Base-by-base conservation (phyloP, 2,113 vertebrate genomes). In the Stigmatopora argus region DNA sequence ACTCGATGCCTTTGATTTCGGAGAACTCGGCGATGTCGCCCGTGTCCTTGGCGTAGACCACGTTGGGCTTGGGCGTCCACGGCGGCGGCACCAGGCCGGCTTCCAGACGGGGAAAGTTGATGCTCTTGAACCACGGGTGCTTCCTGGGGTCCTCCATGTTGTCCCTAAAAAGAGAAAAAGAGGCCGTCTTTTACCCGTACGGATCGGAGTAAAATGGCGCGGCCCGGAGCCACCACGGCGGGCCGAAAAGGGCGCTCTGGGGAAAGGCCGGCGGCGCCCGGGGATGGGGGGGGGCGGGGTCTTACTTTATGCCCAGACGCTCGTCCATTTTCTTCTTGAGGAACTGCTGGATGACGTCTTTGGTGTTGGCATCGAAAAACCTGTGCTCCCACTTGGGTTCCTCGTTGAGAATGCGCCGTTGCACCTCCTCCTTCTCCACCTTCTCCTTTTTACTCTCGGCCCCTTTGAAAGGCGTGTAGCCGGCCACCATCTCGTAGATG, bases 401-500 rank as follows among this genome's bases (percentile, higher is more conserved):
- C 10, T 97, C 95, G 19, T 92, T 91, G 72, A 92, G 73, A 79
- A 95, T 97, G 78, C 93, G 94, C 44, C 92, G 90, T 86, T 90
- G 95, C 53, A 97, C 89, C 66, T 97, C 95, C 72, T 97, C 95
- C 79, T 95, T 97, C 67, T 78, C 90, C 46, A 94, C 77, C 73
- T 97, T 96, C 68, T 95, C 93, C 84, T 96, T 97, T 73, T 90
- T 89, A 71, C 72, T 78, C 0, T 91, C 89, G 15, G 78, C 90
- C 70, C 95, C 92, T 89, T 92, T 95, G 81, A 97, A 98, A 0
- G 96, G 93, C 14, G 95, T 97, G 83, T 94, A 89, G 13, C 92
- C 95, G 9, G 94, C 93, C 68, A 97, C 80, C 94, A 97, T 97
- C 83, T 98, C 96, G 66, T 95, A 97, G 80, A 98, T 94, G 75